Base-by-base conservation (phyloP, 2,113 vertebrate species). In the Apteryx mantelli region DNA sequence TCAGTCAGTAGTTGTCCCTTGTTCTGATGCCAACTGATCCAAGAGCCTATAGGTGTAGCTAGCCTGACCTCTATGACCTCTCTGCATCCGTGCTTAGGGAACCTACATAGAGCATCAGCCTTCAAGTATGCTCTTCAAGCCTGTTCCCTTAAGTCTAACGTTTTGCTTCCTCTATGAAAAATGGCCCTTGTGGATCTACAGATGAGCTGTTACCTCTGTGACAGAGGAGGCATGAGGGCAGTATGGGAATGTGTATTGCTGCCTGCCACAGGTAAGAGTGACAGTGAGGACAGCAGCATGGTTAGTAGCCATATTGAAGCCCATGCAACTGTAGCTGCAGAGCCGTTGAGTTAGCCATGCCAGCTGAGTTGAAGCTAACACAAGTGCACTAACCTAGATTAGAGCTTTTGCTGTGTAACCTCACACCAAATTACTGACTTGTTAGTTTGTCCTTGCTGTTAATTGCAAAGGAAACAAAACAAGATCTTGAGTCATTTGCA, bases 11-110 rank as follows among this genome's bases (percentile, higher is more conserved):
- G 61, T 61, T 74, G 46, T 13, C 8, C 16, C 32, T 74, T 84
- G 65, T 66, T 89, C 48, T 18, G 14, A 21, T 55, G 22, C 1
- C 3, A 53, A 42, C 32, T 0, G 0, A 68, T 63, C 34, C 34
- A 71, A 88, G 56, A 68, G 17, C 17, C 17, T 56, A 0, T 9
- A 0, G 3, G 14, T 17, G 22, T 50, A 48, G 44, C 22, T 83
- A 42, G 32, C 25, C 34, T 82, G 42, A 21, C 34, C 28, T 89
- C 21, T 40, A 46, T 50, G 32, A 30, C 44, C 76, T 78, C 26
- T 1, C 0, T 76, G 30, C 56, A 55, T 68, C 74, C 46, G 6
- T 26, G 66, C 48, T 26, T n/a, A 17, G 61, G 21, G n/a, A 87
- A 86, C 34, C 24, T 12, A 21, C 40, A 2, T 8, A 42, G 12